phyloP scores from a whole-genome alignment of 92 coral and sea anemone genomes.

The Ricordea florida region DNA sequence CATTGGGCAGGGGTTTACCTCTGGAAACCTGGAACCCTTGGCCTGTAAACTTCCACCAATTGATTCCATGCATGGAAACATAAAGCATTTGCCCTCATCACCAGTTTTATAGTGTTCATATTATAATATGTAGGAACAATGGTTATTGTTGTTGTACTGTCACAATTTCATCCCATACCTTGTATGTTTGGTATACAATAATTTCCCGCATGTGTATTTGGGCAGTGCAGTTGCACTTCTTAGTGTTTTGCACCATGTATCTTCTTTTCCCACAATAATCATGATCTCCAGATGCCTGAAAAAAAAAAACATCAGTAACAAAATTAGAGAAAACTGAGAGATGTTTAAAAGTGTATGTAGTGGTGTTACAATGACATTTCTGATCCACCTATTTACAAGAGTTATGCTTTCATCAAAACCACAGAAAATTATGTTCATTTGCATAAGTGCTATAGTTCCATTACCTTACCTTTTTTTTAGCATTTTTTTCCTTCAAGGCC shows the following conservation, averaged over 20 bases:
- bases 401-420: too few relatives aligned
- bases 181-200: constrained; percentile 3
- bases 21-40: too few relatives aligned
- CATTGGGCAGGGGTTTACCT: too few relatives aligned
- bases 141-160: not conserved
- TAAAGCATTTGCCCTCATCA: not conserved
- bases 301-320: not conserved
- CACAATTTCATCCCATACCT: not conserved
- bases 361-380: too few relatives aligned
- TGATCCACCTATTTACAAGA: too few relatives aligned
- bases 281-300: not conserved
- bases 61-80: too few relatives aligned
- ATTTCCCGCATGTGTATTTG: constrained; percentile 2
- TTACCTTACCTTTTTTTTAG: constrained; percentile 26
- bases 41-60: too few relatives aligned
- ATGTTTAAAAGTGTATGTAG: too few relatives aligned
- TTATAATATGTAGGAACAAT: not conserved
- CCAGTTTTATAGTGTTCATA: not conserved
- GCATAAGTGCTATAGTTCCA: too few relatives aligned
- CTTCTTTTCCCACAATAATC: not conserved
- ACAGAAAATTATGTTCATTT: too few relatives aligned
- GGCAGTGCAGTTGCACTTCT: constrained; percentile 25
- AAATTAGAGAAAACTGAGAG: too few relatives aligned
- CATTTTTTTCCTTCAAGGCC: constrained; percentile 44
- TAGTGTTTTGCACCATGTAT: constrained; percentile 29